A percentile compares a stretch with the other conserved stretches of the same genome.
Evolutionary conservation across 64 coral and sea anemone species (phyloP).

Genomic region (Trachythela sp.): DNA sequence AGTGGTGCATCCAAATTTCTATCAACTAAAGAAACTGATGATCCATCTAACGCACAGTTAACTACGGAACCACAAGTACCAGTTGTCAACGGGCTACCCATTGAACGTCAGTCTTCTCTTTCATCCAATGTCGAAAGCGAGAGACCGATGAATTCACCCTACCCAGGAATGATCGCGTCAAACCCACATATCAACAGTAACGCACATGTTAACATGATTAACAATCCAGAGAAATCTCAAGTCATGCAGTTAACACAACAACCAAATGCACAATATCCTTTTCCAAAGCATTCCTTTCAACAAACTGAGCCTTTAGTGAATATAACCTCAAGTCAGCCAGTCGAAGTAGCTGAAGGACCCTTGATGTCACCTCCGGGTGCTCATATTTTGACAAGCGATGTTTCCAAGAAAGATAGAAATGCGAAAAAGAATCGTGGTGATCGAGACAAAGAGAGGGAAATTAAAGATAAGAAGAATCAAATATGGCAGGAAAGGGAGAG

Average conservation of each 20-base stretch:
- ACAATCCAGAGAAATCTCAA: not conserved
- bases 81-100: not conserved
- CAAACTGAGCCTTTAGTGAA: not conserved
- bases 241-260: not conserved
- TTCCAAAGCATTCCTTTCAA: not conserved
- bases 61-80: not conserved
- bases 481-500: conserved; percentile 13
- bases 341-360: not conserved
- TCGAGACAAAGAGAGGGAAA: not conserved
- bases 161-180: not conserved
- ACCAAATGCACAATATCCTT: not conserved
- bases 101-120: not conserved
- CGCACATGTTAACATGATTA: not conserved
- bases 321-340: not conserved
- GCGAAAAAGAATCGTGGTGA: not conserved
- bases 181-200: not conserved
- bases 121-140: not conserved
- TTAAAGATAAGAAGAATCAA: conserved; percentile 10
- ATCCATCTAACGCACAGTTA: not conserved
- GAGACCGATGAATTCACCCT: not conserved
- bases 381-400: not conserved
- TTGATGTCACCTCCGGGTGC: not conserved
- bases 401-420: not conserved
- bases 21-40: not conserved
- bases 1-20: not conserved